These are phyloP conservation scores for Danaus melanippus DNA, from an alignment of 1,140 invertebrate genomes.

Conservation along the genomic window DNA sequence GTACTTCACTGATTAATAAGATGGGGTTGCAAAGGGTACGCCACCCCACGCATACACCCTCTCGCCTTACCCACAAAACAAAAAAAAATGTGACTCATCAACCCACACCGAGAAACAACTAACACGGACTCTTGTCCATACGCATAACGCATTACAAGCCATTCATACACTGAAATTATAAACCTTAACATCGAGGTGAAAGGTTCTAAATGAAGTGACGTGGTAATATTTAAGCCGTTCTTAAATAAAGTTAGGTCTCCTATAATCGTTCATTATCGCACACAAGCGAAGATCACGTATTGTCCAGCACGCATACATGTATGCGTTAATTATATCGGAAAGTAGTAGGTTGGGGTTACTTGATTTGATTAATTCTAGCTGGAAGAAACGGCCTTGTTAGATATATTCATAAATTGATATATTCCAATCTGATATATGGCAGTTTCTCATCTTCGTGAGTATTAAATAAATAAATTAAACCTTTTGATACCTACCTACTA, in stretches of 20 bases:
- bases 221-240: conserved; percentile 30
- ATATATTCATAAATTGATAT: conserved; percentile 55
- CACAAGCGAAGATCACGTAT: conserved; percentile 54
- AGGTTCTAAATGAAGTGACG: conserved; percentile 45
- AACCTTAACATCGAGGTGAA: conserved; percentile 48
- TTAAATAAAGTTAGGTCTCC: conserved; percentile 47
- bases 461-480: too few species aligned
- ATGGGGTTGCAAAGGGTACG: conserved; percentile 67
- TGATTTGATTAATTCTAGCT: conserved; percentile 71
- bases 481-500: too few species aligned
- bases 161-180: conserved; percentile 41
- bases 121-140: conserved; percentile 29
- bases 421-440: conserved; percentile 26
- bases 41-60: conserved; percentile 61
- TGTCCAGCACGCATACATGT: conserved; percentile 60
- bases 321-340: conserved; percentile 70
- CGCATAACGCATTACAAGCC: conserved; percentile 35
- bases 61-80: conserved; percentile 69
- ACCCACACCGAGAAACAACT: conserved; percentile 60
- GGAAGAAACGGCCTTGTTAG: conserved; percentile 57
- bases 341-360: conserved; percentile 66
- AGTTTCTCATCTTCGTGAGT: too few species aligned
- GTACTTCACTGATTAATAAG: conserved; percentile 71
- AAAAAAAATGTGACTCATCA: conserved; percentile 73
- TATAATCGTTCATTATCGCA: conserved; percentile 71